Base-by-base conservation (phyloP, 1,140 invertebrate genomes). In the Psilanteris sp. region DNA sequence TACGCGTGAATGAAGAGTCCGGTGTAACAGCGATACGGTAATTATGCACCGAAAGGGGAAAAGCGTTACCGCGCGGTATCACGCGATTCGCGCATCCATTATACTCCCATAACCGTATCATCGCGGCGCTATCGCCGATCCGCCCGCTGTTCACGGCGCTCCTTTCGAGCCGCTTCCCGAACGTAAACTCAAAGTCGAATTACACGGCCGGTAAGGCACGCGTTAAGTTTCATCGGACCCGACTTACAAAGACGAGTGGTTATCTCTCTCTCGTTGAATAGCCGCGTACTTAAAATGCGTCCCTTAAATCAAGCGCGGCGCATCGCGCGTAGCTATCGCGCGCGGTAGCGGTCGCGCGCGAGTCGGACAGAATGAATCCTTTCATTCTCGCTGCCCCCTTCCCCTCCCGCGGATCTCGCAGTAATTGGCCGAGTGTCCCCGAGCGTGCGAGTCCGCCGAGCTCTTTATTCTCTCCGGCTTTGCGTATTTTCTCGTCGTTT, bases 401-500 rank as follows among this genome's bases (percentile, higher is more conserved):
- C 64, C 18, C 36, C 37, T 20, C 34, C 36, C 16, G 34, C 34
- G 14, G 24, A 64, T 20, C 2, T 20, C 18, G 5, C 18, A 36
- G 54, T 77, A 77, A 77, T 77, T 77, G 67, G 74, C 74, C 34
- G 36, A 67, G 67, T 71, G 55, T 68, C 67, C 73, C 54, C 37
- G 55, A 77, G 68, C 68, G 68, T 77, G 68, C 73, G 75, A 77
- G 75, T 54, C 55, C 50, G 41, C 54, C 67, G 75, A 77, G 68
- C 68, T 78, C 74, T 78, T 78, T 78, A 73, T 73, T 78, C 75
- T 64, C 64, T 54, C 43, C 37, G 57, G 34, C 59, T 80, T 75
- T 61, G 26, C 13, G 48, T 66, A 55, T 67, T 68, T 57, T 27
- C 34, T 18, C 29, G 32, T 59, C 61, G 36, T 46, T 71, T 59